Percentiles rank a stretch among this genome's conserved stretches.
Conservation (phyloP, 2,113 vertebrate species). For the Patagioenas fasciata region DNA sequence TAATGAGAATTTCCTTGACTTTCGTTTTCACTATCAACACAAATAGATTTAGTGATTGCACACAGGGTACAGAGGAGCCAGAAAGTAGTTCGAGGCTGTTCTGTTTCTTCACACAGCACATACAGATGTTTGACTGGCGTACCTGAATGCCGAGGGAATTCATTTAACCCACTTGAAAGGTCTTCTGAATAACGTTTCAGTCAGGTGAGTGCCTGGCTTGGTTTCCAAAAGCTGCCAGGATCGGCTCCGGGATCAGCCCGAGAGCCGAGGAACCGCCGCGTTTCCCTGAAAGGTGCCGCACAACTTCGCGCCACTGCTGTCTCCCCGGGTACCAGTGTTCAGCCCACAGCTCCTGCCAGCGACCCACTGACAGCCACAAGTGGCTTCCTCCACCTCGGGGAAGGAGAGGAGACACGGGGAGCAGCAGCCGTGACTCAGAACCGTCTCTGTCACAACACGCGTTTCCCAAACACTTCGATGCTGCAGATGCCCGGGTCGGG, state of each 20-base stretch:
- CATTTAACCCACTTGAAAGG: background rate
- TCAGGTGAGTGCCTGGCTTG: background rate
- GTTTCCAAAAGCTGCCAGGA: background rate
- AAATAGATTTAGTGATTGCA: background rate
- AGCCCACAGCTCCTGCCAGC: background rate
- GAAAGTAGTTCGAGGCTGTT: background rate
- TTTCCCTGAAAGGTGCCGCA: background rate
- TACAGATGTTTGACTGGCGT: rapidly evolving
- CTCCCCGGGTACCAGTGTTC: background rate
- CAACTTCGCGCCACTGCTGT: background rate
- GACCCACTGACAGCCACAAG: background rate
- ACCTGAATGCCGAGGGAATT: background rate
- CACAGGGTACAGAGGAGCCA: background rate
- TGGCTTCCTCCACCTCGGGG: background rate
- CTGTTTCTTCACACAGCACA: background rate
- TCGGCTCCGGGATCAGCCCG: background rate
- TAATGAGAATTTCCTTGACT: background rate
- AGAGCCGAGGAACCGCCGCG: background rate
- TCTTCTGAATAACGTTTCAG: background rate
- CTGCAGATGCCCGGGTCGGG: background rate
- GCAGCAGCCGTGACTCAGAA: background rate
- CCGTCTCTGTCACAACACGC: background rate
- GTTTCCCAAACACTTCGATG: background rate
- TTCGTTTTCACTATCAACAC: background rate
- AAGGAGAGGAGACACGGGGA: background rate